Base-by-base conservation (phyloP, 2,113 vertebrate species). In the Poeciliopsis turrubarensis region DNA sequence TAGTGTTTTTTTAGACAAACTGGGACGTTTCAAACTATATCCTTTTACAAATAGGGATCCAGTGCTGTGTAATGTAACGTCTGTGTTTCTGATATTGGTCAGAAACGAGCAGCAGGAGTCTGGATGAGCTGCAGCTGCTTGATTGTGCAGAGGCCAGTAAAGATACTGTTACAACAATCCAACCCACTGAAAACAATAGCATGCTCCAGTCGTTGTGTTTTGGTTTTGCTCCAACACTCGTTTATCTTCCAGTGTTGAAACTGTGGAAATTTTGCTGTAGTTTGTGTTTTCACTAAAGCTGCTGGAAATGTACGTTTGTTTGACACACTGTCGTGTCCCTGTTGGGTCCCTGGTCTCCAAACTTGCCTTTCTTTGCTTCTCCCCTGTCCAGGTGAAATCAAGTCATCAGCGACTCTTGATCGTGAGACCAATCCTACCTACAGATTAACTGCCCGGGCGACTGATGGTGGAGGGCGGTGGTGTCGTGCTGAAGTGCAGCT, bases 401-500 rank as follows among this genome's bases (percentile, higher is more conserved):
- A 95, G 86, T 96, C 96, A 1, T 93, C 95, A 47, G 93, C 94
- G 25, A 75, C 82, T 5, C 90, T 99, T 0, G 98, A 99, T 89
- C 94, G 96, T 34, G 98, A 99, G 90, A 94, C 86, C 75, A 95
- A 95, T 5, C 93, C 96, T 9, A 87, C 10, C 0, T 99, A 99
- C 91, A 91, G 86, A 51, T 92, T 99, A 80, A 81, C 96, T 37
- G 95, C 96, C 79, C 93, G 93, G 78, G 98, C 97, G 31, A 97
- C 95, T 0, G 98, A 99, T 3, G 96, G 97, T 0, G 98, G 98
- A 2, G 98, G 98, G 57, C 94, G 92, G 64, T 97, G 95, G 89
- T 99, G 97, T 83, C 95, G 94, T 2, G 95, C 96, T 3, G 89
- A 93, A 73, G 86, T 99, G 70, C 93, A 72, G 61, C 90, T 99